Evolutionary conservation across 2,888 invertebrate species (phyloP), one percentile per base, ranked within the genome.

Genomic region (Lasioglossum lativentre): DNA sequence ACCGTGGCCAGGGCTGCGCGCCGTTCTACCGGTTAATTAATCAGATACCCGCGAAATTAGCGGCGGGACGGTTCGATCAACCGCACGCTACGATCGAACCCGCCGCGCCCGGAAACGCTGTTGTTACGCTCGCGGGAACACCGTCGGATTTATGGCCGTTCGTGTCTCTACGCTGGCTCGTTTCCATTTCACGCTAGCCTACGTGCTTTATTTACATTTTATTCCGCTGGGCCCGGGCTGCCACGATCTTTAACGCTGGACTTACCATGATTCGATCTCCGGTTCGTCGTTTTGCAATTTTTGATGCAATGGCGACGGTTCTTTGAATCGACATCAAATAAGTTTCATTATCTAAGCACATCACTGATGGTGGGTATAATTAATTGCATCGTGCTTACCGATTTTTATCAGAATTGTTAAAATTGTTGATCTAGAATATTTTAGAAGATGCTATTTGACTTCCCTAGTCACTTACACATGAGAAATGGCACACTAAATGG

Each of bases 41-140:
- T 95, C 95, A 94, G 95, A 95, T 95, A 94, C 93, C 93, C 90
- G 85, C 88, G 90, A 90, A 93, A 94, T 93, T 93, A 92, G 91
- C 90, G 88, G 85, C 86, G 89, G 86, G 83, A 87, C 85, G 88
- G 86, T 88, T 90, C 86, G 86, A 90, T 92, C 90, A 88, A 88
- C 84, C 86, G 88, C 87, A 86, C 82, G 74, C 81, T 38, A 40
- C 85, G 81, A 90, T 83, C 83, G 83, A 78, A 87, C 38, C 23
- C 34, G 34, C 66, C 34, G 34, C 19, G 66, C 23, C 30, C 70
- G 73, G 75, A 82, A 83, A 74, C 87, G n/a, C 74, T 52, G 80
- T 85, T 84, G 77, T 80, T 86, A 82, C 84, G 80, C 56, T 73
- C 72, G 74, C 73, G 71, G 73, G 75, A 89, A 86, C 77, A 45